Evolutionary conservation across 1,140 invertebrate genomes (phyloP), one percentile per base, ranked within the genome.

Genomic region (Limonius californicus): DNA sequence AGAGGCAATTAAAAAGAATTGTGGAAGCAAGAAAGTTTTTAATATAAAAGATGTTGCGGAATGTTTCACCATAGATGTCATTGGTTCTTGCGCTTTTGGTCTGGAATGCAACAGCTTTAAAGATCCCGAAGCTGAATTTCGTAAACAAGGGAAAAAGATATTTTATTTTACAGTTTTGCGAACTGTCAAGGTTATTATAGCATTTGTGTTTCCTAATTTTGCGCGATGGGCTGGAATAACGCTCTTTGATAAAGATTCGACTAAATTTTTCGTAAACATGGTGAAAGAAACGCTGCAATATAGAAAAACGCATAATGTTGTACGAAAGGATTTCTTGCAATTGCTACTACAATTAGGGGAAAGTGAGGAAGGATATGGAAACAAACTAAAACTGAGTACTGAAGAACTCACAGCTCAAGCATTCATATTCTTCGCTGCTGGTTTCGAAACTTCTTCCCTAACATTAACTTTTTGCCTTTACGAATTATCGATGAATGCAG

Each of bases 381-480:
- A 68, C 74, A 69, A 72, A 18, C 45, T 19, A 62, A 57, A 20
- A 61, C 12, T 43, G 4, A 43, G 4, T 7, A n/a, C 57, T 19
- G 32, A 57, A 12, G 54, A 62, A 57, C 30, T 57, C 9, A 42
- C 61, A 9, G 84, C 87, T 2, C 87, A 89, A 71, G 85, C 82
- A 0, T 84, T 86, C 11, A 79, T 86, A 0, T 90, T 91, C 68
- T 87, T 90, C 55, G 75, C 84, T 0, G 89, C 89, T 43, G 88
- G 89, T 2, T 89, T 87, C 56, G 90, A 93, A 72, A 92, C 91
- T 0, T 89, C 89, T 0, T 86, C 88, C 0, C 85, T 84, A 4
- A 80, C 85, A 0, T 81, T 93, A 57, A 77, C 83, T 0, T 87
- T 87, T 68, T 78, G 82, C 8, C 70, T 89, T 0, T 84, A 88